Percentiles rank a stretch among this genome's conserved stretches.
These are phyloP conservation scores for Pycnomerus fuliginosus DNA, from an alignment of 2,888 invertebrate species.

Conservation along the genomic window DNA sequence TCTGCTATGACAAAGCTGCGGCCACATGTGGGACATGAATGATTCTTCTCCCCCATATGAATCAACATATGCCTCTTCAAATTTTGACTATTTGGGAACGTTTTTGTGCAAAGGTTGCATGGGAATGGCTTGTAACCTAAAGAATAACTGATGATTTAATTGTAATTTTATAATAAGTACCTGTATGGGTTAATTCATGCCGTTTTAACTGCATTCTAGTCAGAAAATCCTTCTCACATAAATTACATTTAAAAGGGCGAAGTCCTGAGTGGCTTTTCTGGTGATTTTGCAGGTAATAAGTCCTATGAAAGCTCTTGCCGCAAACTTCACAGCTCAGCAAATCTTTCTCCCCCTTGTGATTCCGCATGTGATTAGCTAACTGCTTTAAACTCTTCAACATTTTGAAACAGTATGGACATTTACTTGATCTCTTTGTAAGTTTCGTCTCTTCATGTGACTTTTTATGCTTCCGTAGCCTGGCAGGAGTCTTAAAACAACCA, in stretches of 20 bases:
- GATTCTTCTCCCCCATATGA: slow-evolving; percentile 46
- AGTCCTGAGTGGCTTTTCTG: slow-evolving; percentile 36
- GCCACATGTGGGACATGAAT: slow-evolving; percentile 39
- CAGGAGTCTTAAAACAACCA: slow-evolving; percentile 44
- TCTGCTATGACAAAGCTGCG: slow-evolving; percentile 42
- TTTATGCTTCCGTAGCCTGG: slow-evolving; percentile 42
- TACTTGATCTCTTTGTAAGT: slow-evolving; percentile 34
- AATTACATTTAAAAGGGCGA: slow-evolving; percentile 39
- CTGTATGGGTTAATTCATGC: slow-evolving; percentile 45
- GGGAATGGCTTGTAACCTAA: slow-evolving; percentile 40
- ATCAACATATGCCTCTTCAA: slow-evolving; percentile 45
- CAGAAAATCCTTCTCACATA: slow-evolving; percentile 43
- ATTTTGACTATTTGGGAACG: slow-evolving; percentile 44
- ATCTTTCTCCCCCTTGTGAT: slow-evolving; percentile 36
- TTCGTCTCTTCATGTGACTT: slow-evolving; percentile 37
- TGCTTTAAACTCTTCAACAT: slow-evolving; percentile 41
- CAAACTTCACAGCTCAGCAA: slow-evolving; percentile 43
- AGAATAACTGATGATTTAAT: slow-evolving; percentile 8
- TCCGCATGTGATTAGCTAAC: slow-evolving; percentile 38
- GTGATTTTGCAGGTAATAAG: slow-evolving; percentile 38
- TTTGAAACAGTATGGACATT: slow-evolving; percentile 40
- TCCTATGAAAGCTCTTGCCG: slow-evolving; percentile 40
- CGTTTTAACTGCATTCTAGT: slow-evolving; percentile 42
- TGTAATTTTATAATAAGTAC: slow-evolving; percentile 19
- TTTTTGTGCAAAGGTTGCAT: slow-evolving; percentile 41